Percentiles rank a stretch among this genome's conserved stretches.
Conservation (phyloP, 2,113 vertebrate genomes). For the Myrmecophaga tridactyla region DNA sequence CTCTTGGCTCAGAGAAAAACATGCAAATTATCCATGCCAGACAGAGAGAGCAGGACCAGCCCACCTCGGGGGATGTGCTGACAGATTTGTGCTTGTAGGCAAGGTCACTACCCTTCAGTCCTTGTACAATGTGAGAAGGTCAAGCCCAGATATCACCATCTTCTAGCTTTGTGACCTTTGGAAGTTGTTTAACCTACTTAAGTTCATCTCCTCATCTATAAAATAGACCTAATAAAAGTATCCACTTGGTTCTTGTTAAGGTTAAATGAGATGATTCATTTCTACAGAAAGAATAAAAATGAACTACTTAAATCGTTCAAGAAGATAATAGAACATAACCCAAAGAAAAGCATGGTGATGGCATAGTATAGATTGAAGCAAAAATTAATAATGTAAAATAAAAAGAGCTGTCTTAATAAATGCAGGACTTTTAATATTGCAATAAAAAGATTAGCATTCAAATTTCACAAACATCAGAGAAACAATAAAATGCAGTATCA, state of each 20-base stretch:
- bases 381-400: not conserved
- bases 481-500: not conserved
- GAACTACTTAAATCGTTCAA: not conserved
- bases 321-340: not conserved
- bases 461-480: not conserved
- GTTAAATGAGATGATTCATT: not conserved
- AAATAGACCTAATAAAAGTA: not conserved
- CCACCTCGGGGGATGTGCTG: not conserved
- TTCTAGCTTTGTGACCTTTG: not conserved
- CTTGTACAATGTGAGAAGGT: rapidly evolving
- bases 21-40: not conserved
- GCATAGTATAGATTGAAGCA: not conserved
- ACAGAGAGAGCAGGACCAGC: rapidly evolving
- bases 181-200: not conserved
- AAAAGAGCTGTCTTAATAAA: not conserved
- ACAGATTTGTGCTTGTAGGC: not conserved
- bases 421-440: not conserved
- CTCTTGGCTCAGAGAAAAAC: not conserved
- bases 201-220: not conserved
- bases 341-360: not conserved
- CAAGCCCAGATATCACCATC: not conserved
- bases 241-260: not conserved
- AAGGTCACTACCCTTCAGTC: not conserved
- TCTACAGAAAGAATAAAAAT: not conserved
- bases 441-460: not conserved